Percentiles rank a stretch among this genome's conserved stretches.
These are phyloP conservation scores for Pseudoatta argentina DNA, from an alignment of 1,140 invertebrate species.

Conservation along the genomic window DNA sequence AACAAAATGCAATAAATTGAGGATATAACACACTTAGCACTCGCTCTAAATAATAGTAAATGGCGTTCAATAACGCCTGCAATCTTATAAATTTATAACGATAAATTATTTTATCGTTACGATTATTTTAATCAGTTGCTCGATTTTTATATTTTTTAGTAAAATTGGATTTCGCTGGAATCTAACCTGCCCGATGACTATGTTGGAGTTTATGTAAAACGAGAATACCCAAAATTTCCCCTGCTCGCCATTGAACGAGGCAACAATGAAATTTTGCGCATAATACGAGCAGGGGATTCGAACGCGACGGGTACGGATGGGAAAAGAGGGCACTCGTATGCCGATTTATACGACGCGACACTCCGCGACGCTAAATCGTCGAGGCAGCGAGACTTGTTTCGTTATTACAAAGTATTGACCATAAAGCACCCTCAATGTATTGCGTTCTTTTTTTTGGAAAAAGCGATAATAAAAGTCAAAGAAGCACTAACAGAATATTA, in stretches of 20 bases:
- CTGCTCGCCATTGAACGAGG: constrained; percentile 60
- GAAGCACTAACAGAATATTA: too few species aligned
- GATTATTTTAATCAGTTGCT: not conserved
- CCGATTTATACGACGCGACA: constrained; percentile 63
- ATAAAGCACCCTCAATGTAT: too few species aligned
- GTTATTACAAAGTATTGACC: too few species aligned
- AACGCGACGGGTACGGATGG: constrained; percentile 56
- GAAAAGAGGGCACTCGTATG: constrained; percentile 69
- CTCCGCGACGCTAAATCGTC: constrained; percentile 49
- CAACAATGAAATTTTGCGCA: constrained; percentile 75
- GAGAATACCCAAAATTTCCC: constrained; percentile 65
- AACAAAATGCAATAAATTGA: too few species aligned
- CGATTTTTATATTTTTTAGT: not conserved
- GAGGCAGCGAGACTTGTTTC: constrained; percentile 17
- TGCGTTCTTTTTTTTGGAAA: too few species aligned
- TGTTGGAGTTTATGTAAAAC: constrained; percentile 72
- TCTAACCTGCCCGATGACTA: constrained; percentile 14
- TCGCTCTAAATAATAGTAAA: not conserved
- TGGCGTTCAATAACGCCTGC: not conserved
- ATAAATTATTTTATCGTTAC: not conserved
- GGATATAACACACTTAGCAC: not conserved
- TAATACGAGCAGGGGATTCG: constrained; percentile 66
- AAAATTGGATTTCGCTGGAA: not conserved
- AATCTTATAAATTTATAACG: too few species aligned
- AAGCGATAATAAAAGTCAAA: too few species aligned